phyloP scores from a whole-genome alignment of 2,113 vertebrate species.

The Tragelaphus scriptus region DNA sequence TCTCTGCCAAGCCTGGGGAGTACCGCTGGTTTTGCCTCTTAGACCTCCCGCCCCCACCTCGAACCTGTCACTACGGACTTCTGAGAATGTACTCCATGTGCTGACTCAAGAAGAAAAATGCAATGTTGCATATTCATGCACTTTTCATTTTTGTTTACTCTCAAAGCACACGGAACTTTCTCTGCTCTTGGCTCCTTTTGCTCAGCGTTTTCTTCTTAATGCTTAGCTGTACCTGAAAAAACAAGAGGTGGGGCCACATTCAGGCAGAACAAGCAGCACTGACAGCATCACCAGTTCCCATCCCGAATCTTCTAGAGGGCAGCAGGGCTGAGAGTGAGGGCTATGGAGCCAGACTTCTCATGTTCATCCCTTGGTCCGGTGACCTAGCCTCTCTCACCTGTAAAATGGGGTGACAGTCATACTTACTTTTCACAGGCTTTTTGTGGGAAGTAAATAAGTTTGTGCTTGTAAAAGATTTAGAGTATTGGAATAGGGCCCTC shows the following conservation, averaged over 20 bases:
- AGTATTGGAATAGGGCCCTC: neutral
- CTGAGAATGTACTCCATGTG: neutral
- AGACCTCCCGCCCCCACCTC: neutral
- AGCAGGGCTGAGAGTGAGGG: neutral
- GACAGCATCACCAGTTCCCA: neutral
- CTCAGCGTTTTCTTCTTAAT: constrained; percentile 13
- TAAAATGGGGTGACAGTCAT: neutral
- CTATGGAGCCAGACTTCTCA: neutral
- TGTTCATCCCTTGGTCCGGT: neutral
- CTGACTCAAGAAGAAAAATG: constrained; percentile 55
- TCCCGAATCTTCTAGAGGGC: neutral
- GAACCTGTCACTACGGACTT: neutral
- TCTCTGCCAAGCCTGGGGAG: neutral
- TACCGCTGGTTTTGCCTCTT: neutral
- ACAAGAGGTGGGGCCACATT: neutral
- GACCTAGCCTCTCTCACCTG: neutral
- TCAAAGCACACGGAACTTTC: neutral
- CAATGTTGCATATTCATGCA: neutral
- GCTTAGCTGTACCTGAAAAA: constrained; percentile 9
- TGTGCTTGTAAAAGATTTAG: neutral
- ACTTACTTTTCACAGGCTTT: neutral
- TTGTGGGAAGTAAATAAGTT: neutral
- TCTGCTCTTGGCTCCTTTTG: constrained; percentile 6
- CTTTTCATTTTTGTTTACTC: constrained; percentile 50
- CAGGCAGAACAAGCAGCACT: neutral